Evolutionary conservation across 2,797 vertebrate genomes (phyloP).

Genomic region (Manis javanica): DNA sequence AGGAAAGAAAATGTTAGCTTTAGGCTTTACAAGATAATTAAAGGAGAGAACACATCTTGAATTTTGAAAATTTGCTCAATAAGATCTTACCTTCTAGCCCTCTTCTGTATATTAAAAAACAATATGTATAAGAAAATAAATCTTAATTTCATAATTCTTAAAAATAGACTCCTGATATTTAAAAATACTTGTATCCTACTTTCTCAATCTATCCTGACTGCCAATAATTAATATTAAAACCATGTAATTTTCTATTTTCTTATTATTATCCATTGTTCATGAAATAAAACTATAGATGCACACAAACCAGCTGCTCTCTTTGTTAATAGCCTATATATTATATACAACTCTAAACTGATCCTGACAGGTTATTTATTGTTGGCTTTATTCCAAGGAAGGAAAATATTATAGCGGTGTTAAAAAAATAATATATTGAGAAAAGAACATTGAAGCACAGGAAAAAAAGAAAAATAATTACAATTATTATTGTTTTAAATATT

Average conservation of each 20-base stretch:
- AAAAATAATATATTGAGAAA: neutral
- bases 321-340: neutral
- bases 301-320: neutral
- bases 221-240: slow-evolving; percentile 37
- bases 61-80: neutral
- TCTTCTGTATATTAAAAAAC: neutral
- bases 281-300: neutral
- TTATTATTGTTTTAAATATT: neutral
- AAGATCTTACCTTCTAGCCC: neutral
- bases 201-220: neutral
- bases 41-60: neutral
- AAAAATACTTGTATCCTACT: neutral
- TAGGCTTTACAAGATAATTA: neutral
- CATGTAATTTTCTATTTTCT: neutral
- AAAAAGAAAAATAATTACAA: neutral
- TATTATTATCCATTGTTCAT: neutral
- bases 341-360: neutral
- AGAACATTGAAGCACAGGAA: neutral
- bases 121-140: neutral
- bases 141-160: slow-evolving; percentile 4
- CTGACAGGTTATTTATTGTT: slow-evolving; percentile 32
- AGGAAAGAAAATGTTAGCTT: neutral
- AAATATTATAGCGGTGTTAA: neutral
- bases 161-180: neutral
- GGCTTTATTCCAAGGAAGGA: neutral